phyloP scores from a whole-genome alignment of 2,888 invertebrate genomes.

The Polydrusus pterygomalis region DNA sequence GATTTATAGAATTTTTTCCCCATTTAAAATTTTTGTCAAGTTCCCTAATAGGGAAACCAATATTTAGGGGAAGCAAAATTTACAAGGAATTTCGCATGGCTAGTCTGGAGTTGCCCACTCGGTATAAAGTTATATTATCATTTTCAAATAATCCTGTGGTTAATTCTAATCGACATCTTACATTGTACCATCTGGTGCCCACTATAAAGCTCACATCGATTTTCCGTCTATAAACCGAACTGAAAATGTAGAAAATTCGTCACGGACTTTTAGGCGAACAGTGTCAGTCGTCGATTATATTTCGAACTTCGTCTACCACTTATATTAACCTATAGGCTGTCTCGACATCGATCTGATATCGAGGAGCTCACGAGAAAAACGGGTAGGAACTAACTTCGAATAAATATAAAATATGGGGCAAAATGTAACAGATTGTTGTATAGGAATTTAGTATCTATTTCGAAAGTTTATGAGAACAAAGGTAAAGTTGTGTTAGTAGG shows the following conservation, averaged over 20 bases:
- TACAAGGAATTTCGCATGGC: too few species aligned
- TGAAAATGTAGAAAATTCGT: constrained; percentile 2
- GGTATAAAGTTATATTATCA: too few species aligned
- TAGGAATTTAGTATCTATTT: constrained; percentile 6
- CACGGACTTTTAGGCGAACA: too few species aligned
- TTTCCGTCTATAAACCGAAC: constrained; percentile 26
- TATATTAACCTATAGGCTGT: not conserved
- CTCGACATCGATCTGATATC: not conserved
- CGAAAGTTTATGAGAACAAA: not conserved
- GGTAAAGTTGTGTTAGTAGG: not conserved
- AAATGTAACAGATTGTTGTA: not conserved
- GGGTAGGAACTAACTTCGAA: not conserved
- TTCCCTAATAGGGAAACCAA: too few species aligned
- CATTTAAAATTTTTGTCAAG: too few species aligned
- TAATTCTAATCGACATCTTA: constrained; percentile 29
- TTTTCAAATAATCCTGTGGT: not conserved
- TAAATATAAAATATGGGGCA: constrained; percentile 8
- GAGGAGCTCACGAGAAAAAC: not conserved
- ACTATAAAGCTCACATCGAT: constrained; percentile 33
- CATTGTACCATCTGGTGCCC: constrained; percentile 41
- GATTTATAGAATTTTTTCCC: too few species aligned
- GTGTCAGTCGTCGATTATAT: not conserved
- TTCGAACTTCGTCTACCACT: not conserved
- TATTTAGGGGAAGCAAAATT: too few species aligned
- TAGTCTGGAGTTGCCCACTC: too few species aligned